Percentiles rank a stretch among this genome's conserved stretches.
Evolutionary conservation across 2,888 invertebrate genomes (phyloP).

Genomic region (Invenusta paracnida): DNA sequence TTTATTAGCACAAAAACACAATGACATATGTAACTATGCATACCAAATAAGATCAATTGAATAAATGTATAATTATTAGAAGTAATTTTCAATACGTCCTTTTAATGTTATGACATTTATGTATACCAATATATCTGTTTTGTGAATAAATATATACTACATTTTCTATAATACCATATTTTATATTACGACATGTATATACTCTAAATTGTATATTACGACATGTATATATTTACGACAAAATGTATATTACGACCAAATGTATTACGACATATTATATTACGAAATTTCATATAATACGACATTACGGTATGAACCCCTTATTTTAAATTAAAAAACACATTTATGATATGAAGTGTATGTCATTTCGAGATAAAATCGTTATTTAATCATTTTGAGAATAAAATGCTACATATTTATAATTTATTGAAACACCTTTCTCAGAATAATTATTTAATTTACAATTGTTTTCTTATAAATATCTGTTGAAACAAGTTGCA

Average conservation of each 20-base stretch:
- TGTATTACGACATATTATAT: neutral
- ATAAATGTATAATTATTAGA: neutral
- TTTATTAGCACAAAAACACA: neutral
- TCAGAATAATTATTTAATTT: too few relatives aligned
- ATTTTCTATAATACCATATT: neutral
- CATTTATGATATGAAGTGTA: too few relatives aligned
- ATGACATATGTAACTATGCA: neutral
- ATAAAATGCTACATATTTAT: too few relatives aligned
- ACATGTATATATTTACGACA: neutral
- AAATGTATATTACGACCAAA: neutral
- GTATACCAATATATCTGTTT: neutral
- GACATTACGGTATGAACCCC: neutral
- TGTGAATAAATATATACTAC: neutral
- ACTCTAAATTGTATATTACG: neutral
- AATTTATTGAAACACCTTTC: too few relatives aligned
- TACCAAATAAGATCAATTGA: neutral
- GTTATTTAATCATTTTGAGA: too few relatives aligned
- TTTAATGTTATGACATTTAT: neutral
- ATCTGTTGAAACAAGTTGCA: too few relatives aligned
- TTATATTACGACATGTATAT: neutral
- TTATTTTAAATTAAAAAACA: too few relatives aligned
- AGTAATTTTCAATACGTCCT: neutral
- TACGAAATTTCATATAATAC: neutral
- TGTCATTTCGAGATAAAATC: too few relatives aligned
- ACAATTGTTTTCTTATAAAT: too few relatives aligned